Conservation (phyloP, 2,113 vertebrate species). For the Lampris incognitus region DNA sequence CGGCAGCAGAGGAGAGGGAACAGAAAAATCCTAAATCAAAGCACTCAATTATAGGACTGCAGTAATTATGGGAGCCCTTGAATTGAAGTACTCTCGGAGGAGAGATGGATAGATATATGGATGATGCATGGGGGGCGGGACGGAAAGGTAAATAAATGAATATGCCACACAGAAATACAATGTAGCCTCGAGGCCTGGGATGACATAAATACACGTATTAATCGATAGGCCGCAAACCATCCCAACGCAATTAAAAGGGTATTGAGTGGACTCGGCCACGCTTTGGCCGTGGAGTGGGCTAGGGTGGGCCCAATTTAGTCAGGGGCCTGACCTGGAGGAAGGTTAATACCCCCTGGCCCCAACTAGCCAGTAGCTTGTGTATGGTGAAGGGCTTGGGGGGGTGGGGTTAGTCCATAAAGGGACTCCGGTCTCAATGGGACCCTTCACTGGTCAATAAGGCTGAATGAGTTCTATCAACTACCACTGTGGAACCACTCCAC, state of each 20-base stretch:
- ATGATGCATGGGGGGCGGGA: slow-evolving; percentile 78
- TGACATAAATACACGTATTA: slow-evolving; percentile 82
- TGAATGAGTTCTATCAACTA: slow-evolving; percentile 72
- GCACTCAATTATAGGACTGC: slow-evolving; percentile 84
- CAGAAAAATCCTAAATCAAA: slow-evolving; percentile 84
- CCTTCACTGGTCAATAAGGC: slow-evolving; percentile 75
- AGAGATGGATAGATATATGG: slow-evolving; percentile 82
- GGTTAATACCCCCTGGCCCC: slow-evolving; percentile 69
- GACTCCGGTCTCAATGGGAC: slow-evolving; percentile 74
- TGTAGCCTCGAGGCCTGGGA: slow-evolving; percentile 68
- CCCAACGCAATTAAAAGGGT: slow-evolving; percentile 82
- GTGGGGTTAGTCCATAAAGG: slow-evolving; percentile 78
- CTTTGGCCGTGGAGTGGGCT: slow-evolving; percentile 57
- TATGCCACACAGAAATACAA: slow-evolving; percentile 83
- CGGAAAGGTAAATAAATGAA: slow-evolving; percentile 86
- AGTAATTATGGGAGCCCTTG: slow-evolving; percentile 82
- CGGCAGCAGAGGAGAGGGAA: slow-evolving; percentile 68
- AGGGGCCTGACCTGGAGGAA: slow-evolving; percentile 68
- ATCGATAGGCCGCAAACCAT: slow-evolving; percentile 83
- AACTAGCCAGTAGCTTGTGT: slow-evolving; percentile 65
- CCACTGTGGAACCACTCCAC: slow-evolving; percentile 46
- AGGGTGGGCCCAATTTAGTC: slow-evolving; percentile 50
- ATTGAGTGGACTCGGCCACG: slow-evolving; percentile 71
- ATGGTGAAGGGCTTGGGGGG: slow-evolving; percentile 50
- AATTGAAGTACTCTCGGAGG: slow-evolving; percentile 81